Base-by-base conservation (phyloP, 2,113 vertebrate species). In the Stictonetta naevosa region DNA sequence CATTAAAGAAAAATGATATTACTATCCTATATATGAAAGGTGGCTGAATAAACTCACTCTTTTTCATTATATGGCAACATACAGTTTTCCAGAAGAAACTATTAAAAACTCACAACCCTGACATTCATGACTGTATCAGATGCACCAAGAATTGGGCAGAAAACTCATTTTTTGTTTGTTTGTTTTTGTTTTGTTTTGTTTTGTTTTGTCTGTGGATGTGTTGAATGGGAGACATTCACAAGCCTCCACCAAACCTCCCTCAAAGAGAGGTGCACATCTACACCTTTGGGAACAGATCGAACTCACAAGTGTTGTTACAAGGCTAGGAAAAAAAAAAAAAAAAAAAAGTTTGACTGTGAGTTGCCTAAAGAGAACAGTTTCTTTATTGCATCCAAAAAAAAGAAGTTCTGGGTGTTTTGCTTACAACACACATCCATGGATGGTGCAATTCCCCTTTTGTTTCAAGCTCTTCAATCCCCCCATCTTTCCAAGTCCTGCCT, bases 161-260 rank as follows among this genome's bases (percentile, higher is more conserved):
- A 81, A 58, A 21, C 6, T 88, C 73, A 17, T 10, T 64, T 81
- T 81, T 72, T 59, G 46, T 40, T 8, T 38, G 8, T 38, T 38
- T 38, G 36, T 38, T 38, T 38, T 9, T 38, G 8, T 38, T 38
- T 38, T 38, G 36, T 38, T 38, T 38, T 9, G 8, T 38, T 38
- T 9, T 38, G 8, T 38, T 38, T 38, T 38, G 38, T 40, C 55
- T 1, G 1, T n/a, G 13, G 9, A 38, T 0, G 0, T 29, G 15
- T 28, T 36, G 53, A 73, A 21, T 36, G 16, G 28, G 33, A 76
- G 50, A 55, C 19, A 40, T 4, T 72, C 36, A 52, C 42, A 18
- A 8, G 11, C 15, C n/a, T 68, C 3, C 64, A 11, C 21, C 28
- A 80, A 79, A 28, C 44, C 40, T 25, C 11, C 44, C 50, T 53